Evolutionary conservation across 2,113 vertebrate species (phyloP).

Genomic region (Pholis gunnellus): DNA sequence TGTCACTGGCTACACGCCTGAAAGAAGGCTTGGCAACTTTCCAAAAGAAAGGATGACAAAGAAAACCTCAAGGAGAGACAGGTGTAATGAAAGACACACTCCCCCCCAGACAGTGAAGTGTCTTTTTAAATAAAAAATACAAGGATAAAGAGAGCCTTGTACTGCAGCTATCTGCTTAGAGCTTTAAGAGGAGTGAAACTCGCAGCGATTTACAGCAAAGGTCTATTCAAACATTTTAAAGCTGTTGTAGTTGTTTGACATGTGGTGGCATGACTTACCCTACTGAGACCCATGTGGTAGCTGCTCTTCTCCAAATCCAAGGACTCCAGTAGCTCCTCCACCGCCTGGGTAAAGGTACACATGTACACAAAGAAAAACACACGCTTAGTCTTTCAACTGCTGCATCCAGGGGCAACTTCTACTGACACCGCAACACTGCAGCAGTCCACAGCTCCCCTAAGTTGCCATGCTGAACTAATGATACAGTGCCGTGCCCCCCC

Average conservation of each 20-base stretch:
- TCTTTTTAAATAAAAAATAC: constrained; percentile 24
- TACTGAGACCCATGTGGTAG: constrained; percentile 95
- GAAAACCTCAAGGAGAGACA: constrained; percentile 56
- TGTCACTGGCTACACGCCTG: constrained; percentile 41
- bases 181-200: constrained; percentile 29
- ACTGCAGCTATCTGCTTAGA: constrained; percentile 24
- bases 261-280: constrained; percentile 84
- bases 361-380: constrained; percentile 37
- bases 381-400: constrained; percentile 48
- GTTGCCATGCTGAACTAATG: constrained; percentile 49
- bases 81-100: constrained; percentile 66
- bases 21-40: constrained; percentile 53
- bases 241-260: constrained; percentile 36
- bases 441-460: constrained; percentile 34
- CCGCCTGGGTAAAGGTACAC: constrained; percentile 84
- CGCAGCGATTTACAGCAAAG: constrained; percentile 34
- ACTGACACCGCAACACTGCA: constrained; percentile 49
- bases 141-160: constrained; percentile 21
- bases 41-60: constrained; percentile 54
- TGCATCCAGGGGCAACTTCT: constrained; percentile 53
- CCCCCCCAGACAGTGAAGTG: constrained; percentile 53
- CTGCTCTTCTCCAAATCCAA: constrained; percentile 97
- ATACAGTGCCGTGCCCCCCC: constrained; percentile 14
- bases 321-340: constrained; percentile 95
- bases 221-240: constrained; percentile 42